Conservation (phyloP, 1,140 invertebrate species). For the Heliconius congener region DNA sequence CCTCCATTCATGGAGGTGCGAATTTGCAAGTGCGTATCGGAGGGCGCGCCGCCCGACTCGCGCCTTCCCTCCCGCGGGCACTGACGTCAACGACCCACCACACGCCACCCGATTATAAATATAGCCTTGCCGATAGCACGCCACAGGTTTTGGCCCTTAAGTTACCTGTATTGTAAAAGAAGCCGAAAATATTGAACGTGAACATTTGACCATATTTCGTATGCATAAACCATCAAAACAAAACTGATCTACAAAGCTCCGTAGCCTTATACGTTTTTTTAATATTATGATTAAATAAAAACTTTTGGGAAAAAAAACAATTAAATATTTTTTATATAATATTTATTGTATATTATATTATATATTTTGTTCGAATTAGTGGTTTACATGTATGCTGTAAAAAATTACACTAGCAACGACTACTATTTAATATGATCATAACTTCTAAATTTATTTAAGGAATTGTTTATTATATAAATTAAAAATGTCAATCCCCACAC, state of each 20-base stretch:
- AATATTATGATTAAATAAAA: not conserved
- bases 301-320: not conserved
- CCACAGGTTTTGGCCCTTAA: slow-evolving; percentile 71
- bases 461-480: too few species aligned
- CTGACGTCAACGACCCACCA: slow-evolving; percentile 75
- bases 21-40: slow-evolving; percentile 78
- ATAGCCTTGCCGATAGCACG: slow-evolving; percentile 72
- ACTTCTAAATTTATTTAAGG: too few species aligned
- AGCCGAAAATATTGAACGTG: slow-evolving; percentile 27
- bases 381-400: too few species aligned
- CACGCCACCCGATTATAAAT: slow-evolving; percentile 75
- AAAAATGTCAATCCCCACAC: too few species aligned
- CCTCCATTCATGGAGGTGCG: slow-evolving; percentile 76
- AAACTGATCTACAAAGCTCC: not conserved
- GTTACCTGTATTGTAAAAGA: slow-evolving; percentile 32
- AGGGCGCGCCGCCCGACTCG: slow-evolving; percentile 62
- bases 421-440: too few species aligned
- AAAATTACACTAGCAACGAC: too few species aligned
- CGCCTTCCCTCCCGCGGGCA: slow-evolving; percentile 44
- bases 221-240: not conserved
- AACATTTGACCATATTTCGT: not conserved
- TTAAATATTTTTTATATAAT: not conserved
- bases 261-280: not conserved
- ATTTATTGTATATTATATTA: not conserved
- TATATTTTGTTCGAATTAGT: too few species aligned